Conservation (phyloP, 2,888 invertebrate genomes). For the Eucera pruinosa region DNA sequence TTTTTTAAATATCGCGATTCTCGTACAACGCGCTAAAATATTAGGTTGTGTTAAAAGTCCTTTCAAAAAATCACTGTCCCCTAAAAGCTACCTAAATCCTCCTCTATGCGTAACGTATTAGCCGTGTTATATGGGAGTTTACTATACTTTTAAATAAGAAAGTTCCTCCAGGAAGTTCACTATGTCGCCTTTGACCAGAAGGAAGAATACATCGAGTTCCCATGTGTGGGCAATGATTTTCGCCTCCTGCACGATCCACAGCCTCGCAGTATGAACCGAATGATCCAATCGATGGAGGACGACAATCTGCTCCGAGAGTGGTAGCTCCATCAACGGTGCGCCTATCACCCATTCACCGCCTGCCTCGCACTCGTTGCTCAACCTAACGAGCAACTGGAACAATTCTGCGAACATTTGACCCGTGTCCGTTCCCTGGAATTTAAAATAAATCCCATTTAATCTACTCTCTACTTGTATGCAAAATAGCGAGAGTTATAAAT, state of each 20-base stretch:
- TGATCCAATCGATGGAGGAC: constrained; percentile 91
- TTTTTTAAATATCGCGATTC: too few relatives aligned
- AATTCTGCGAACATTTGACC: constrained; percentile 88
- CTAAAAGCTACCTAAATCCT: too few relatives aligned
- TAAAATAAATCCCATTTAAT: neutral
- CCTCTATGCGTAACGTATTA: too few relatives aligned
- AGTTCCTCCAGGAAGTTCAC: constrained; percentile 81
- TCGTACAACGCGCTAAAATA: too few relatives aligned
- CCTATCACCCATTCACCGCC: constrained; percentile 89
- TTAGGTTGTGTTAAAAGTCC: too few relatives aligned
- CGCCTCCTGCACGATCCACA: constrained; percentile 91
- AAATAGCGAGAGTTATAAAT: too few relatives aligned
- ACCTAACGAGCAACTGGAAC: constrained; percentile 88
- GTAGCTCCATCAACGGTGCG: constrained; percentile 90
- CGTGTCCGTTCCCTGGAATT: constrained; percentile 85
- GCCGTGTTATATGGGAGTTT: too few relatives aligned
- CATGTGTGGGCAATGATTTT: constrained; percentile 90
- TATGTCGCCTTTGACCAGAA: constrained; percentile 82
- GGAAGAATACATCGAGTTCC: constrained; percentile 91
- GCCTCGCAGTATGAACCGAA: constrained; percentile 91
- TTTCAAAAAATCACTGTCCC: too few relatives aligned
- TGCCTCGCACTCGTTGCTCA: constrained; percentile 91
- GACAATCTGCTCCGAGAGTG: constrained; percentile 93
- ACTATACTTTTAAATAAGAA: constrained; percentile 81
- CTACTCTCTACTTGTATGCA: too few relatives aligned